A percentile compares a stretch with the other conserved stretches of the same genome.
These are phyloP conservation scores for Ameiurus melas DNA, from an alignment of 2,113 vertebrate genomes.

Conservation along the genomic window DNA sequence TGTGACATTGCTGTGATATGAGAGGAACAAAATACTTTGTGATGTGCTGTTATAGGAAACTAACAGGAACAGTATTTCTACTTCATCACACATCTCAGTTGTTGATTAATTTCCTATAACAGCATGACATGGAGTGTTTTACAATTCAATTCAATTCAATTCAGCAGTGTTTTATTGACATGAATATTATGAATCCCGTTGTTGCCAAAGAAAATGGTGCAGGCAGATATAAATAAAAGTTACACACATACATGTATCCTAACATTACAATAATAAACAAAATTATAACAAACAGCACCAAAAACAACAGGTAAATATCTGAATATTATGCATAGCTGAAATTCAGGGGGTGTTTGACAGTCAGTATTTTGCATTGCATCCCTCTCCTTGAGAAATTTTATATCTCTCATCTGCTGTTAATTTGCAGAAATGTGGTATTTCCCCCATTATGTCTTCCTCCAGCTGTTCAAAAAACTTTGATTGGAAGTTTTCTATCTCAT, in stretches of 20 bases:
- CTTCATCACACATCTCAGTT: background rate
- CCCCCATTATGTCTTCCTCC: background rate
- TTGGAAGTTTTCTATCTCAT: background rate
- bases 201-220: background rate
- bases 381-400: background rate
- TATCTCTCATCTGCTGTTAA: background rate
- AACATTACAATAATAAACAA: background rate
- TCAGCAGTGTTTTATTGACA: background rate
- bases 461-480: background rate
- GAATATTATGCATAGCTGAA: no score
- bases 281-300: background rate
- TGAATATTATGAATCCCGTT: background rate
- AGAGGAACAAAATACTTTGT: background rate
- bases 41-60: background rate
- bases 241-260: no score
- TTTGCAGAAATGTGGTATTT: background rate
- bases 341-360: no score
- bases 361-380: background rate
- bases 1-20: background rate
- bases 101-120: background rate
- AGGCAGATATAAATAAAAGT: background rate
- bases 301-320: no score
- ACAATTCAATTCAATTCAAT: background rate
- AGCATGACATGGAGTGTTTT: background rate
- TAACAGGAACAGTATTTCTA: background rate